Conservation (phyloP, 2,797 vertebrate species). For the Pygocentrus nattereri region DNA sequence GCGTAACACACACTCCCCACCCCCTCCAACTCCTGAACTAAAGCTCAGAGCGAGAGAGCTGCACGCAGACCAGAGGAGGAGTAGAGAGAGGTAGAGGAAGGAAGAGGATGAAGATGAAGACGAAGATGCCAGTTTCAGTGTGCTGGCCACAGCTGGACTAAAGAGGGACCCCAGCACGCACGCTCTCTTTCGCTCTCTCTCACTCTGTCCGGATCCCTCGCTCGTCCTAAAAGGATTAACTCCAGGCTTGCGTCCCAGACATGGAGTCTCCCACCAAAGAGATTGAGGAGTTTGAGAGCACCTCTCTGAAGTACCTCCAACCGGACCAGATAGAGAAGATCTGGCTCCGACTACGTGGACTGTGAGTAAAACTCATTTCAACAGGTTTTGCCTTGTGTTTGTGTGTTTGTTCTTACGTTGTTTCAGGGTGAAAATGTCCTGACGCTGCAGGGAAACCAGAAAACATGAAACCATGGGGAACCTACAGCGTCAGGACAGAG, state of each 20-base stretch:
- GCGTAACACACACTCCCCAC: background rate
- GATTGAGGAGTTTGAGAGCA: conserved; percentile 99
- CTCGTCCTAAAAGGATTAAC: conserved; percentile 65
- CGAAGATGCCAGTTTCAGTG: conserved; percentile 44
- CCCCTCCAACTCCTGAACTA: conserved; percentile 2
- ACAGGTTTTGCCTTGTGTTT: conserved; percentile 59
- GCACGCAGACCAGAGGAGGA: background rate
- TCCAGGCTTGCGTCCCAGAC: conserved; percentile 64
- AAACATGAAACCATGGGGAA: no score
- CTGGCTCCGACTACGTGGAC: conserved; percentile 95
- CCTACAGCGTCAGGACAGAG: no score
- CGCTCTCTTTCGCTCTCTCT: background rate
- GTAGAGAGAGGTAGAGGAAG: conserved; percentile 18
- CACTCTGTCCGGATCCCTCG: background rate
- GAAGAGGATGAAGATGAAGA: conserved; percentile 45
- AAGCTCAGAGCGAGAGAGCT: background rate
- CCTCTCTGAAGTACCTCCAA: conserved; percentile 95
- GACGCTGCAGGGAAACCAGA: no score
- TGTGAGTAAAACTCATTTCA: conserved; percentile 86
- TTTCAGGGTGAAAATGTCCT: background rate
- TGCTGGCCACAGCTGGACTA: conserved; percentile 37
- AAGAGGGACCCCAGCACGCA: conserved; percentile 52
- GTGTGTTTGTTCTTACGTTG: background rate
- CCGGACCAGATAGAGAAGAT: conserved; percentile 99
- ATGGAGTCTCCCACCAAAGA: conserved; percentile 99